Conservation (phyloP, 2,113 vertebrate genomes). For the Phocoena phocoena region DNA sequence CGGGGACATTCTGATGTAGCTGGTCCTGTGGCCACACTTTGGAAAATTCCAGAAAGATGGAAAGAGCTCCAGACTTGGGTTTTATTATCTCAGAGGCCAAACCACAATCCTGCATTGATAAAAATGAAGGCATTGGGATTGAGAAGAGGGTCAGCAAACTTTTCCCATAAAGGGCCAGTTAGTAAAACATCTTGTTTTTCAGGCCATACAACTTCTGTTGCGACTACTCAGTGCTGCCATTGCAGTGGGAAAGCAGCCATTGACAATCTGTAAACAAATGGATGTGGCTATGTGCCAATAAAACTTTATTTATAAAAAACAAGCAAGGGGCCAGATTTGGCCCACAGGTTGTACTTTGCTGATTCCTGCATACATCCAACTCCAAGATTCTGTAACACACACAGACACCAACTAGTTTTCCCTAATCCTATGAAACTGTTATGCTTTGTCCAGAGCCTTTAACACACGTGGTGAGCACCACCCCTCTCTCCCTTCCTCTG, state of each 20-base stretch:
- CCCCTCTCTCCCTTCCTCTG: neutral
- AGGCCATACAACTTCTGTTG: fast-evolving
- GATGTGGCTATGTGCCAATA: neutral
- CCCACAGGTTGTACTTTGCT: no score
- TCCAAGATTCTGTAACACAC: neutral
- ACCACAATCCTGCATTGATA: neutral
- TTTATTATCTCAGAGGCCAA: fast-evolving
- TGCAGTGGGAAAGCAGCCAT: fast-evolving
- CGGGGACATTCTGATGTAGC: no score
- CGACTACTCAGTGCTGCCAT: fast-evolving
- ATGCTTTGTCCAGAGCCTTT: neutral
- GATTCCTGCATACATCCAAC: fast-evolving
- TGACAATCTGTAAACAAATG: neutral
- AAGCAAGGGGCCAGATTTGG: neutral
- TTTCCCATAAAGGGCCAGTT: neutral
- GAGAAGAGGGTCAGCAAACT: no score
- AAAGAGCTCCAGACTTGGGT: neutral
- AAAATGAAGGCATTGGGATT: neutral
- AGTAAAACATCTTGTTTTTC: neutral
- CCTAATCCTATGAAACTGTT: neutral
- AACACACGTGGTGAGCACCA: fast-evolving
- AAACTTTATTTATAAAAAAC: neutral
- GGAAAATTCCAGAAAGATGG: neutral
- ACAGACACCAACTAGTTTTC: neutral
- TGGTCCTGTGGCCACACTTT: neutral